phyloP scores from a whole-genome alignment of 2,797 vertebrate species.

The Cirrhinus mrigala region DNA sequence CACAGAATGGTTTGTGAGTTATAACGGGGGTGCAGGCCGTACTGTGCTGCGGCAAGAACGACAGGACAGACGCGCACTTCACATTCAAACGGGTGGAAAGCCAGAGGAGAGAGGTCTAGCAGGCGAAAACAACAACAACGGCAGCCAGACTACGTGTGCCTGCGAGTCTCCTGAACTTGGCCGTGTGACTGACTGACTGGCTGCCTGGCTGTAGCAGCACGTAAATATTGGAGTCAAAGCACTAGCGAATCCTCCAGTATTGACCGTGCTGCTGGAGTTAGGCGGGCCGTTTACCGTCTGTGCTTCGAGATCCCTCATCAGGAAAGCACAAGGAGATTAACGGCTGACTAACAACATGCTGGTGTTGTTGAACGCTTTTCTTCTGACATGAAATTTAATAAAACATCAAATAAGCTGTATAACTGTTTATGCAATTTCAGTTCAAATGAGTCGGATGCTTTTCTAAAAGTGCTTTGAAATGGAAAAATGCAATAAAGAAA shows the following conservation, averaged over 20 bases:
- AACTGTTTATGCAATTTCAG: not conserved
- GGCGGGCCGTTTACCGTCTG: slow-evolving; percentile 74
- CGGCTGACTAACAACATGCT: not conserved
- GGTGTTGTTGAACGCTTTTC: not conserved
- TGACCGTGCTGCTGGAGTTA: slow-evolving; percentile 93
- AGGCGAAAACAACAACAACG: slow-evolving; percentile 31
- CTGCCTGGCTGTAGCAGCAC: slow-evolving; percentile 98
- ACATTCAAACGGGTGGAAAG: slow-evolving; percentile 22
- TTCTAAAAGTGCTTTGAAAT: not conserved
- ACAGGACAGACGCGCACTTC: slow-evolving; percentile 77
- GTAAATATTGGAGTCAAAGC: slow-evolving; percentile 99
- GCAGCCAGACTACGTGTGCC: slow-evolving; percentile 1
- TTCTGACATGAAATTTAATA: not conserved
- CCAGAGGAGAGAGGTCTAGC: slow-evolving; percentile 38
- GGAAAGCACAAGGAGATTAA: not conserved
- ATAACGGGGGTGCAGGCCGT: slow-evolving; percentile 97
- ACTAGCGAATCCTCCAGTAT: slow-evolving; percentile 88
- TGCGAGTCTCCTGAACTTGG: slow-evolving; percentile 49
- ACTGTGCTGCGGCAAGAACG: slow-evolving; percentile 97
- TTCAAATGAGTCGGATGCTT: not conserved
- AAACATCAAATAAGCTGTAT: not conserved
- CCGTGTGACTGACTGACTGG: slow-evolving; percentile 69
- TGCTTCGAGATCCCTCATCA: slow-evolving; percentile 3
- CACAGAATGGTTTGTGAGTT: slow-evolving; percentile 99
- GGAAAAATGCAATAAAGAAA: not conserved